These are phyloP conservation scores for Polydrusus cervinus DNA, from an alignment of 2,888 invertebrate species.

Conservation along the genomic window DNA sequence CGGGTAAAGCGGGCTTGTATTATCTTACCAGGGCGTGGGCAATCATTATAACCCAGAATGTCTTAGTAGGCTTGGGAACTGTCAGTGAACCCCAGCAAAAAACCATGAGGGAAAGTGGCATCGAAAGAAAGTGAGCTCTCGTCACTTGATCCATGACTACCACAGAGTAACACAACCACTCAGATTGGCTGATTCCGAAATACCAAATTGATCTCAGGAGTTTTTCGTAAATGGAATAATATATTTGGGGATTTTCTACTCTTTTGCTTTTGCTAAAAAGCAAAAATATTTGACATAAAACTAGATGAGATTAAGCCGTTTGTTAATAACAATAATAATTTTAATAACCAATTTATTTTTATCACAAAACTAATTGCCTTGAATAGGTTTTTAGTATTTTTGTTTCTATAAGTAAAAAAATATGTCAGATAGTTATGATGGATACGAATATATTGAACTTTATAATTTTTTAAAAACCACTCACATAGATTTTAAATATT, in stretches of 20 bases:
- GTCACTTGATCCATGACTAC: slow-evolving; percentile 43
- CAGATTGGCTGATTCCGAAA: slow-evolving; percentile 33
- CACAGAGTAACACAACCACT: slow-evolving; percentile 48
- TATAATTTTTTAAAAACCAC: not conserved
- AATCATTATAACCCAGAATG: slow-evolving; percentile 46
- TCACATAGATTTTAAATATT: slow-evolving; percentile 3
- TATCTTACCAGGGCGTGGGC: slow-evolving; percentile 49
- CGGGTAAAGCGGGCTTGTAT: no score
- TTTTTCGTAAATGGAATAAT: slow-evolving; percentile 47
- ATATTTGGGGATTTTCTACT: not conserved
- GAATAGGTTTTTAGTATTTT: no score
- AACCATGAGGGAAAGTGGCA: slow-evolving; percentile 42
- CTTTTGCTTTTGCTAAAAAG: not conserved
- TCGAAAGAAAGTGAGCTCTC: slow-evolving; percentile 41
- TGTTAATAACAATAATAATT: no score
- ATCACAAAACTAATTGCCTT: no score
- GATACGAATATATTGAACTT: no score
- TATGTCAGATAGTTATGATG: no score
- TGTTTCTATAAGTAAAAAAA: no score
- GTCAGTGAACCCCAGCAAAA: slow-evolving; percentile 52
- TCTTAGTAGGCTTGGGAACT: slow-evolving; percentile 49
- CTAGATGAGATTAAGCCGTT: no score
- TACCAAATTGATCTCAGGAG: slow-evolving; percentile 36
- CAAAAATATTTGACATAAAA: not conserved
- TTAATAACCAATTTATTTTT: no score